These are phyloP conservation scores for Tarsius wallacei DNA, from an alignment of 2,797 vertebrate genomes.

Conservation along the genomic window DNA sequence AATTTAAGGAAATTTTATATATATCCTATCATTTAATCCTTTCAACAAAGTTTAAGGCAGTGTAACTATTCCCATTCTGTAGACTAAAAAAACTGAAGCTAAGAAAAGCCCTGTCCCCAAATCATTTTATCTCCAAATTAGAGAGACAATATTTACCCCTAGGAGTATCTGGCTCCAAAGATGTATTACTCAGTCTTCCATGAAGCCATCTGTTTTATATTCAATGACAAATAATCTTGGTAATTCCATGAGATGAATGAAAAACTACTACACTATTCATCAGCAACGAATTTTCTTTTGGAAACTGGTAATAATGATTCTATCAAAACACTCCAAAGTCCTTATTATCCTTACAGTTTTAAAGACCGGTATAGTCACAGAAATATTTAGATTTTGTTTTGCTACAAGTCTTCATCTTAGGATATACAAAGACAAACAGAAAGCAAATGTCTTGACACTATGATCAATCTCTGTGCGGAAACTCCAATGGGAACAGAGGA, in stretches of 20 bases:
- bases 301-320: not conserved
- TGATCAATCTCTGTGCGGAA: not conserved
- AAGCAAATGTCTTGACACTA: not conserved
- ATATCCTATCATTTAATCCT: not conserved
- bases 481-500: not conserved
- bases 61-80: not conserved
- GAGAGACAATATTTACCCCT: not conserved
- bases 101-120: not conserved
- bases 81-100: not conserved
- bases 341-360: not conserved
- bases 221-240: not conserved
- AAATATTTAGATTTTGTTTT: slow-evolving; percentile 13
- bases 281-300: not conserved
- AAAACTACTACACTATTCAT: not conserved
- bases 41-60: not conserved
- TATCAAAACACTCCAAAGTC: not conserved
- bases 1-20: not conserved
- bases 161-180: not conserved
- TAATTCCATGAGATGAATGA: not conserved
- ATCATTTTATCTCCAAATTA: not conserved
- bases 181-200: not conserved
- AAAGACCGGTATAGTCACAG: not conserved
- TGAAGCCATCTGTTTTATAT: not conserved
- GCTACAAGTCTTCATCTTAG: not conserved
- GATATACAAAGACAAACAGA: not conserved